phyloP scores from a whole-genome alignment of 2,113 vertebrate genomes.

The Gorilla gorilla region DNA sequence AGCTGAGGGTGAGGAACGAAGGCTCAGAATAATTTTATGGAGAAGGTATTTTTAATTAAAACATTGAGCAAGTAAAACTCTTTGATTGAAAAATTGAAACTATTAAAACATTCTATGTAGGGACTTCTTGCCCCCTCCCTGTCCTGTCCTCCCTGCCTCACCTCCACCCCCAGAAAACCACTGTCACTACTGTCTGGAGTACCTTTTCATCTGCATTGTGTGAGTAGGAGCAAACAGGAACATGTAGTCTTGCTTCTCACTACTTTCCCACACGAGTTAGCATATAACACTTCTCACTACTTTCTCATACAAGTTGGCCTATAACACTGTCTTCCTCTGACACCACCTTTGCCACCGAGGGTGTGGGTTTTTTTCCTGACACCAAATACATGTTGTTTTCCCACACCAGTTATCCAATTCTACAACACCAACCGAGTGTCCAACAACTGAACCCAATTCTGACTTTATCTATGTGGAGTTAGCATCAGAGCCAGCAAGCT shows the following conservation, averaged over 20 bases:
- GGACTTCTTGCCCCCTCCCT: neutral
- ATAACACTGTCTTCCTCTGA: neutral
- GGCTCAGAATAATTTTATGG: neutral
- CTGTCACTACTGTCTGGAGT: no score
- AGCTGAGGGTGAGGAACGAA: neutral
- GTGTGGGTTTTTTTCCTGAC: neutral
- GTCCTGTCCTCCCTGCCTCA: neutral
- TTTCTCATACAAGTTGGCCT: neutral
- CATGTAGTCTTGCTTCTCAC: neutral
- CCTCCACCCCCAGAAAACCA: neutral
- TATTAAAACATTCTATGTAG: rapidly evolving
- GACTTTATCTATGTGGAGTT: neutral
- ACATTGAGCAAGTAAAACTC: neutral
- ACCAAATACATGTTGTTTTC: neutral
- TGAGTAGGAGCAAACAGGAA: neutral
- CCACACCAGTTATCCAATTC: neutral
- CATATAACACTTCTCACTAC: neutral
- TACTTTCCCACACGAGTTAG: neutral
- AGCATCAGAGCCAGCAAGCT: neutral
- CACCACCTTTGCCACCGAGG: neutral
- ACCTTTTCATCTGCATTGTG: rapidly evolving
- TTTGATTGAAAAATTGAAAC: neutral
- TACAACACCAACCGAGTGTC: neutral
- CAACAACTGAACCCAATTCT: neutral
- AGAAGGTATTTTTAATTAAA: neutral